Conservation (phyloP, 2,797 vertebrate species). For the Eidolon dupreanum region DNA sequence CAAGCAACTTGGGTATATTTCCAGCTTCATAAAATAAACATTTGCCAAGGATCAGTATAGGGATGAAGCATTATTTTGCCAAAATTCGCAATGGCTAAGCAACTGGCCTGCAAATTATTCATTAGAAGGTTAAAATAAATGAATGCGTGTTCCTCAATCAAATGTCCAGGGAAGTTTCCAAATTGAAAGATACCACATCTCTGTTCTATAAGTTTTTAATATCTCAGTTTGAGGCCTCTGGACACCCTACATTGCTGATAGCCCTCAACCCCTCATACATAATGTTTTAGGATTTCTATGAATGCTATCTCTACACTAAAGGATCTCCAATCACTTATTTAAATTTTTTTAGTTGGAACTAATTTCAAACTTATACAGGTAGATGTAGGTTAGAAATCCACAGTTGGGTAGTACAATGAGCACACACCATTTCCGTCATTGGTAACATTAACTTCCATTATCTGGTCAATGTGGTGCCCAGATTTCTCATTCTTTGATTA, state of each 20-base stretch:
- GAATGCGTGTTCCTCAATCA: neutral
- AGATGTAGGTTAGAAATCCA: neutral
- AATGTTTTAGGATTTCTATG: neutral
- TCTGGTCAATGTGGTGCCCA: neutral
- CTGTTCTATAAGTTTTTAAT: neutral
- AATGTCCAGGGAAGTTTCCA: neutral
- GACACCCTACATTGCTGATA: neutral
- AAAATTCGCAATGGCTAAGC: conserved; percentile 34
- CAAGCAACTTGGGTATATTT: conserved; percentile 68
- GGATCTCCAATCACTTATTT: neutral
- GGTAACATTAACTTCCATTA: neutral
- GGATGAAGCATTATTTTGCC: conserved; percentile 47
- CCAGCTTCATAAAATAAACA: conserved; percentile 82
- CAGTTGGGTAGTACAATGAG: neutral
- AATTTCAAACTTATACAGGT: neutral
- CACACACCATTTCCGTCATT: neutral
- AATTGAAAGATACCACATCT: neutral
- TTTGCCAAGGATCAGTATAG: conserved; percentile 37
- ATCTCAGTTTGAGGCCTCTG: neutral
- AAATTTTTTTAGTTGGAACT: neutral
- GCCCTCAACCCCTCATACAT: neutral
- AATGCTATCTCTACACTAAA: neutral
- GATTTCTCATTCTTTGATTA: neutral
- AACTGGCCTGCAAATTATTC: neutral
- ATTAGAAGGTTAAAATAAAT: conserved; percentile 42